Evolutionary conservation across 2,797 vertebrate genomes (phyloP).

Genomic region (Harpagifer antarcticus): DNA sequence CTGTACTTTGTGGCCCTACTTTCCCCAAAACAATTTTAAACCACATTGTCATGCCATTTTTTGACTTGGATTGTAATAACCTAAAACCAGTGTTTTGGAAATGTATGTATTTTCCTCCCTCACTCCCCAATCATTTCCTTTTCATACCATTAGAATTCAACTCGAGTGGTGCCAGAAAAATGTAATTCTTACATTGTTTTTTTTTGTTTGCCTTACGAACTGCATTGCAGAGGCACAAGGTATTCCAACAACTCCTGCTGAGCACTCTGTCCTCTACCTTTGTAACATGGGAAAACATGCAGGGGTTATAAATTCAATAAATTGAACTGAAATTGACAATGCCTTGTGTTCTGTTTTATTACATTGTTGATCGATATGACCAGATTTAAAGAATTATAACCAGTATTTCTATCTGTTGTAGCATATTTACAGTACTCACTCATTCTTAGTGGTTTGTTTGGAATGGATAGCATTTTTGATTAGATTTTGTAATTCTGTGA

Average conservation of each 20-base stretch:
- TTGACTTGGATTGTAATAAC: not conserved
- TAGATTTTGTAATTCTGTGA: no score
- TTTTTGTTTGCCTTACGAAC: slow-evolving; percentile 22
- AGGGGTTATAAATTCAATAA: slow-evolving; percentile 74
- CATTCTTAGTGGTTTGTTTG: no score
- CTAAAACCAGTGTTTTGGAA: slow-evolving; percentile 14
- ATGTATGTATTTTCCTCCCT: slow-evolving; percentile 1
- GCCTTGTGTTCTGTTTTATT: not conserved
- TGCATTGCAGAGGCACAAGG: slow-evolving; percentile 7
- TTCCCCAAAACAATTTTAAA: slow-evolving; percentile 12
- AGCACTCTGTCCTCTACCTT: slow-evolving; percentile 67
- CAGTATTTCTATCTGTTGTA: not conserved
- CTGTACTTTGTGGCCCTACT: slow-evolving; percentile 7
- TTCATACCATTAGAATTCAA: slow-evolving; percentile 20
- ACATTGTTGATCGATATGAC: not conserved
- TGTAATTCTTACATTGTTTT: slow-evolving; percentile 9
- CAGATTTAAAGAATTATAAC: not conserved
- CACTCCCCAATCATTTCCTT: slow-evolving; percentile 12
- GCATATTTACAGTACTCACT: not conserved
- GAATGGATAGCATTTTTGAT: no score
- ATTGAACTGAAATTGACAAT: slow-evolving; percentile 67
- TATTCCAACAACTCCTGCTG: slow-evolving; percentile 34
- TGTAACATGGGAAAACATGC: slow-evolving; percentile 70
- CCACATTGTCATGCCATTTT: not conserved
- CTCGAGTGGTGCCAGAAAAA: slow-evolving; percentile 14